Conservation (phyloP, 2,797 vertebrate species). For the Lacerta bilineata region DNA sequence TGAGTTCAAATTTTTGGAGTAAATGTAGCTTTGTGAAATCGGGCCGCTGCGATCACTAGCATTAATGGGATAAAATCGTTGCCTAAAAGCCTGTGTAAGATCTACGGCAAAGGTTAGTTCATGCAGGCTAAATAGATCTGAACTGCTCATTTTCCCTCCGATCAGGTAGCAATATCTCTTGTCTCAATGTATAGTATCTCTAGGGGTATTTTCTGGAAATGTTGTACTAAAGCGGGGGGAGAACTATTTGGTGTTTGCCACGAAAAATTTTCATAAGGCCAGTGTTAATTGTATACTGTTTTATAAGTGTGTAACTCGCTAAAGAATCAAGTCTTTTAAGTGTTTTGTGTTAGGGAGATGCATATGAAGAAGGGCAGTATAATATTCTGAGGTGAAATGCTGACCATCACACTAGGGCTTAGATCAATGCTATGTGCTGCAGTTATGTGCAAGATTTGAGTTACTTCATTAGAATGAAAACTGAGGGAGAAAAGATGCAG, state of each 20-base stretch:
- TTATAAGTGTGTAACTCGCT: conserved; percentile 1
- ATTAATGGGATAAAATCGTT: conserved; percentile 18
- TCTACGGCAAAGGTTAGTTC: neutral
- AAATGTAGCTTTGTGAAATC: conserved; percentile 8
- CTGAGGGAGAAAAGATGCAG: neutral
- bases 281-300: neutral
- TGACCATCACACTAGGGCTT: neutral
- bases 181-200: neutral
- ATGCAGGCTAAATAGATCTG: neutral
- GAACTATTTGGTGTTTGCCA: neutral
- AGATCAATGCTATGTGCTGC: neutral
- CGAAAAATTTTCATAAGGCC: neutral
- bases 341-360: neutral
- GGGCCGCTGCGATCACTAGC: neutral
- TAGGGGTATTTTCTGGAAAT: conserved; percentile 9
- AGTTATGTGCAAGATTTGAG: neutral
- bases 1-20: neutral
- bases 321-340: neutral
- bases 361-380: neutral
- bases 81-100: neutral
- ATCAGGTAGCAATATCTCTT: neutral
- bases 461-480: neutral
- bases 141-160: neutral
- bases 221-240: neutral
- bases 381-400: neutral